Evolutionary conservation across 2,797 vertebrate species (phyloP).

Genomic region (Danio choprae): DNA sequence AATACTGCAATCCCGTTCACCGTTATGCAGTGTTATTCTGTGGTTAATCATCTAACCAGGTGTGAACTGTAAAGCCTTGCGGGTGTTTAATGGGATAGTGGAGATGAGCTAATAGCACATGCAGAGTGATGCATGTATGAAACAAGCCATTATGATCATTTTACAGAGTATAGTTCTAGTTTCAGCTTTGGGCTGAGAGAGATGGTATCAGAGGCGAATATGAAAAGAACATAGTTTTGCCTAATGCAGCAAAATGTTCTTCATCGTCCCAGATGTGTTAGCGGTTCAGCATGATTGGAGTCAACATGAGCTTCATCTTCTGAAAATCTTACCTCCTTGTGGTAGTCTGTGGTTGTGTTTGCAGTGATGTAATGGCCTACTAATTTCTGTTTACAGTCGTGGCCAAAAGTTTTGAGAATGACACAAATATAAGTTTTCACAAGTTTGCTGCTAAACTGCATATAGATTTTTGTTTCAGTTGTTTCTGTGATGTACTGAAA

Average conservation of each 20-base stretch:
- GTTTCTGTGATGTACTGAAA: no score
- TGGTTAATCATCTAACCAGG: slow-evolving; percentile 10
- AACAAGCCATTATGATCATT: neutral
- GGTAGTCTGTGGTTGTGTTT: slow-evolving; percentile 1
- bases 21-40: neutral
- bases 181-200: slow-evolving; percentile 3
- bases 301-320: no score
- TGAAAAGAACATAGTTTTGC: slow-evolving; percentile 16
- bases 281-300: no score
- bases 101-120: slow-evolving; percentile 7
- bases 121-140: neutral
- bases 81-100: slow-evolving; percentile 8
- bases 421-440: no score
- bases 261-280: no score
- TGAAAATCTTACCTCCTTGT: no score
- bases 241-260: neutral
- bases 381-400: no score
- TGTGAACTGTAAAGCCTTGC: slow-evolving; percentile 2
- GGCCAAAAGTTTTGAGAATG: no score
- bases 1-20: neutral
- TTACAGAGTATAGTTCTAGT: neutral
- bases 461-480: no score
- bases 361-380: neutral
- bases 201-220: neutral
- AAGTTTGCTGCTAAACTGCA: no score